Conservation (phyloP, 2,888 invertebrate genomes). For the Drosophila siamana region DNA sequence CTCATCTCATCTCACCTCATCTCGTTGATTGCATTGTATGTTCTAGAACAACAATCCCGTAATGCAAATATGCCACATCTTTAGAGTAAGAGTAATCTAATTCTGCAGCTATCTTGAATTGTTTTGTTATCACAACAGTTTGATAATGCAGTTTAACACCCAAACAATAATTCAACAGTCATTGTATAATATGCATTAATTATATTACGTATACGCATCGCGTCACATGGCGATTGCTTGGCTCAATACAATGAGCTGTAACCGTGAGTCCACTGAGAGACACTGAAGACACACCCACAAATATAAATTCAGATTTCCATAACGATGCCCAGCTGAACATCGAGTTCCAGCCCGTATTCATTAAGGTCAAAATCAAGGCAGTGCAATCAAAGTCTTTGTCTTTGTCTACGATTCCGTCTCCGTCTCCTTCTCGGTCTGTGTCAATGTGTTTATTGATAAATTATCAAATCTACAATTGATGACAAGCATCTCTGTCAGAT, state of each 20-base stretch:
- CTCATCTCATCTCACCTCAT: background rate
- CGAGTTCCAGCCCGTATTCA: constrained; percentile 26
- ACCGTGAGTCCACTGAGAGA: background rate
- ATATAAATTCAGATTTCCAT: background rate
- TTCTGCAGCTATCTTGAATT: background rate
- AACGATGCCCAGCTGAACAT: constrained; percentile 25
- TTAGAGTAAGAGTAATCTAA: background rate
- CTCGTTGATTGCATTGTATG: background rate
- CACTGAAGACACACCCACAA: constrained; percentile 3
- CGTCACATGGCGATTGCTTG: constrained; percentile 11
- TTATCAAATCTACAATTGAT: constrained; percentile 49
- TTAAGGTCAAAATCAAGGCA: constrained; percentile 33
- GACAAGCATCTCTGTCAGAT: constrained; percentile 52
- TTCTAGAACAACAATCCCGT: background rate
- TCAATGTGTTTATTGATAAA: constrained; percentile 25
- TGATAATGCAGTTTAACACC: constrained; percentile 9
- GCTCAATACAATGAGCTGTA: constrained; percentile 9
- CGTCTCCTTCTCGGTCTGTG: background rate
- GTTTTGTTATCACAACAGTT: constrained; percentile 11
- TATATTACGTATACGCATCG: constrained; percentile 39
- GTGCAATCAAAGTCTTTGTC: constrained; percentile 61
- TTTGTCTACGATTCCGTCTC: background rate
- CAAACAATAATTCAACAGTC: constrained; percentile 4
- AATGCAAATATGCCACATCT: background rate
- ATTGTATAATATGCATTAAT: constrained; percentile 21